Base-by-base conservation (phyloP, 1,140 invertebrate genomes). In the Mya arenaria region DNA sequence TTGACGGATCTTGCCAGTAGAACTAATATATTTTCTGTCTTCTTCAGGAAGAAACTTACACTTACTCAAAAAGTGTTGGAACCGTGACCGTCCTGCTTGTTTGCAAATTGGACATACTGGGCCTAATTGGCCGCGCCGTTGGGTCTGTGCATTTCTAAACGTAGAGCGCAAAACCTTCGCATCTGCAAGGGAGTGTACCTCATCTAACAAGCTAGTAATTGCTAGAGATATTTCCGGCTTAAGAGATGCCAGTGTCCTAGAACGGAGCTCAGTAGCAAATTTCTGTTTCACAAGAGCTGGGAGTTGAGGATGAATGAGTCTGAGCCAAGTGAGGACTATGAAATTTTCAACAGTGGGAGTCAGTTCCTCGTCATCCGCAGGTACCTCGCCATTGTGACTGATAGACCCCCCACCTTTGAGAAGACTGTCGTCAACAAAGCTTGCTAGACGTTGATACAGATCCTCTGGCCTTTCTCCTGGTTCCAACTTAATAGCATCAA, bases 381-480 rank as follows among this genome's bases (percentile, higher is more conserved):
- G 68, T 0, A 72, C 5, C n/a, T 44, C 69, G 3, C 77, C 83
- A 48, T 66, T 52, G 52, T 86, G 86, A 5, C 23, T 62, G 23
- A 87, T 83, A 19, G 28, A 36, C 13, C 56, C 65, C n/a, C 36
- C 48, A 17, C 5, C 5, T 25, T 19, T 34, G 0, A 88, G 48
- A 0, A 86, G 55, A 65, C 84, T 88, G 58, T 87, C 86, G 17
- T 86, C 84, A n/a, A 87, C 63, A 37, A 86, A 87, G 19, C 82
- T 83, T 0, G 34, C 68, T 6, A 56, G 55, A 6, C 55, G 55
- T n/a, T 56, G 55, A 28, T 56, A 88, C 8, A 88, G 41, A 32
- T 87, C 85, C 52, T 84, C 79, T 10, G 82, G 69, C 37, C 56
- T 32, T 52, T 85, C 85, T 23, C 75, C 82, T 34, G 78, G 52